phyloP scores from a whole-genome alignment of 2,113 vertebrate genomes.

The Cololabis saira region DNA sequence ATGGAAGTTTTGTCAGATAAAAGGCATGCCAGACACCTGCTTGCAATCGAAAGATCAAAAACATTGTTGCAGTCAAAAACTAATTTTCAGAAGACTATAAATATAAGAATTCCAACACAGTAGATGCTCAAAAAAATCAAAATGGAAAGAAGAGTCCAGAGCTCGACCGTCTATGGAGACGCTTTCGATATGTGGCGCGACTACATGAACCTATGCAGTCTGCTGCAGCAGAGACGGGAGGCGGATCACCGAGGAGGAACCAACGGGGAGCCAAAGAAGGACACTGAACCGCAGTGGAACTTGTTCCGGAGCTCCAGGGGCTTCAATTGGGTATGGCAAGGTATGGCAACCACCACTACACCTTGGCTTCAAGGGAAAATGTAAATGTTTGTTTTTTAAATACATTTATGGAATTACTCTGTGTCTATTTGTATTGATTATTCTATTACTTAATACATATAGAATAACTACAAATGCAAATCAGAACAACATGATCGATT shows the following conservation, averaged over 20 bases:
- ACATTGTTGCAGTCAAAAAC: slow-evolving; percentile 29
- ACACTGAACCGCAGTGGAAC: background rate
- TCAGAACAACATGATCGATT: no score
- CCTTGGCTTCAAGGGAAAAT: no score
- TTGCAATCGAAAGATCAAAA: background rate
- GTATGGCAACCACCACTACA: no score
- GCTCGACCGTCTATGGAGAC: background rate
- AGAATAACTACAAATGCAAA: no score
- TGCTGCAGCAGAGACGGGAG: slow-evolving; percentile 29
- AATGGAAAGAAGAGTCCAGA: slow-evolving; percentile 6
- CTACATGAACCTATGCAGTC: slow-evolving; percentile 69
- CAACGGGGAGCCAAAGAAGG: background rate
- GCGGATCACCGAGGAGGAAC: background rate
- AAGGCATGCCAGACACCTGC: slow-evolving; percentile 2
- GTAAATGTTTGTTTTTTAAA: no score
- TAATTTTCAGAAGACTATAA: slow-evolving; percentile 23
- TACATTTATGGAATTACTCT: no score
- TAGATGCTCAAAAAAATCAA: slow-evolving; percentile 3
- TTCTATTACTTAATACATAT: no score
- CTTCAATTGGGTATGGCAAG: no score
- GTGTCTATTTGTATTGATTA: no score
- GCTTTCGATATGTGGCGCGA: slow-evolving; percentile 77
- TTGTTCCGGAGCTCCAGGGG: background rate
- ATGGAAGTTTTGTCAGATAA: background rate
- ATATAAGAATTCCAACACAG: slow-evolving; percentile 15